Conservation (phyloP, 2,113 vertebrate genomes). For the Trinectes maculatus region DNA sequence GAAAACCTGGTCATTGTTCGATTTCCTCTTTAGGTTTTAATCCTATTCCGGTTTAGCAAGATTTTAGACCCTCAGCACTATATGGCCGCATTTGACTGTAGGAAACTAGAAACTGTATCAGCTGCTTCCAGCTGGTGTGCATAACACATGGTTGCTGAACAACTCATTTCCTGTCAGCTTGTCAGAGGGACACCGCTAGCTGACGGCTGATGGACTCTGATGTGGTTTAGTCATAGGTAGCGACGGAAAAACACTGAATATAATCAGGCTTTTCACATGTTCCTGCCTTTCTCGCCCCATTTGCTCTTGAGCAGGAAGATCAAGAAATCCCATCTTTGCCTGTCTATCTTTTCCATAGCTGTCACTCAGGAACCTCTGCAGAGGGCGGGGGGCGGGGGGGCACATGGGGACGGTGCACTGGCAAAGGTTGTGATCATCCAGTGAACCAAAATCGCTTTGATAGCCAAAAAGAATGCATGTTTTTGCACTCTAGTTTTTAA, state of each 20-base stretch:
- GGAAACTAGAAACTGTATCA: no score
- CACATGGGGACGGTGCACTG: neutral
- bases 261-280: slow-evolving; percentile 28
- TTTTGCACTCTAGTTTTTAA: slow-evolving; percentile 15
- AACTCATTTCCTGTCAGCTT: slow-evolving; percentile 41
- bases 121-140: slow-evolving; percentile 24
- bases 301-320: slow-evolving; percentile 19
- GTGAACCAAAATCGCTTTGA: slow-evolving; percentile 8
- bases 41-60: neutral
- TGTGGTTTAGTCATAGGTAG: slow-evolving; percentile 19
- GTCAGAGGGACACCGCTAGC: slow-evolving; percentile 20
- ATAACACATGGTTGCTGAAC: slow-evolving; percentile 11
- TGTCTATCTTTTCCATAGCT: slow-evolving; percentile 25
- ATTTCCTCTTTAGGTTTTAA: neutral
- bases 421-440: slow-evolving; percentile 12
- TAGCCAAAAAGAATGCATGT: slow-evolving; percentile 7
- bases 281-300: slow-evolving; percentile 16
- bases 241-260: slow-evolving; percentile 35
- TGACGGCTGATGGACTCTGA: slow-evolving; percentile 26
- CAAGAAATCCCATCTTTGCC: slow-evolving; percentile 19
- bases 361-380: slow-evolving; percentile 55
- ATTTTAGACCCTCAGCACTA: neutral
- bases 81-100: neutral
- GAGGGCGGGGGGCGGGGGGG: slow-evolving; percentile 1
- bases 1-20: slow-evolving; percentile 3